Conservation (phyloP, 2,113 vertebrate species). For the Actinemys pallida region DNA sequence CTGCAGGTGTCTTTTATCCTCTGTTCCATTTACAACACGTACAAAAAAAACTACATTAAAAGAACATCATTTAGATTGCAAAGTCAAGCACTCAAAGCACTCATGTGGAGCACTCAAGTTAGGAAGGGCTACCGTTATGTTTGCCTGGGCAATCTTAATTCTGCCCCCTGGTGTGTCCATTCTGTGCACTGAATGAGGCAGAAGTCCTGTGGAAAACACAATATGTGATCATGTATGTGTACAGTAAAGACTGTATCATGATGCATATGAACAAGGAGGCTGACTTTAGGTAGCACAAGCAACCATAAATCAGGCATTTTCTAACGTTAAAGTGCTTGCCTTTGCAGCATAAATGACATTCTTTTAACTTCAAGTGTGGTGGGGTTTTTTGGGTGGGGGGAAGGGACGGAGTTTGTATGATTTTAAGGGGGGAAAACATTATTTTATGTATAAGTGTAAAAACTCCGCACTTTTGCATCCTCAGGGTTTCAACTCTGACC, state of each 20-base stretch:
- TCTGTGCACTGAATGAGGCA: background rate
- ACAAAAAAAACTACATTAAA: rapidly evolving
- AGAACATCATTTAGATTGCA: background rate
- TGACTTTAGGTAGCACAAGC: background rate
- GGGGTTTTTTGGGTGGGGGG: background rate
- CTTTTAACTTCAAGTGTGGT: background rate
- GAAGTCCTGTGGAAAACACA: background rate
- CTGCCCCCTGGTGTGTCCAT: background rate
- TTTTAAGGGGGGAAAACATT: no score
- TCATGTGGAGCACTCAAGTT: background rate
- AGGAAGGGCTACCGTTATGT: background rate
- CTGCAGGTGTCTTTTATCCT: background rate
- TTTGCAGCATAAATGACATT: background rate
- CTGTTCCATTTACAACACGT: rapidly evolving
- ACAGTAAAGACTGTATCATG: background rate
- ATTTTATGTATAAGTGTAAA: background rate
- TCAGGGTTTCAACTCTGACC: background rate
- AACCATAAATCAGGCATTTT: background rate
- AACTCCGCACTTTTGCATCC: background rate
- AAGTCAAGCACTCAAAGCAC: background rate
- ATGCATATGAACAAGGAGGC: background rate
- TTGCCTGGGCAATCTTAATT: background rate
- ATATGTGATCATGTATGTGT: background rate
- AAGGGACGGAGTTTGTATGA: background rate
- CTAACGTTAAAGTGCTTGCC: background rate